phyloP scores from a whole-genome alignment of 2,888 invertebrate genomes.

The Hoplodrina ambigua region DNA sequence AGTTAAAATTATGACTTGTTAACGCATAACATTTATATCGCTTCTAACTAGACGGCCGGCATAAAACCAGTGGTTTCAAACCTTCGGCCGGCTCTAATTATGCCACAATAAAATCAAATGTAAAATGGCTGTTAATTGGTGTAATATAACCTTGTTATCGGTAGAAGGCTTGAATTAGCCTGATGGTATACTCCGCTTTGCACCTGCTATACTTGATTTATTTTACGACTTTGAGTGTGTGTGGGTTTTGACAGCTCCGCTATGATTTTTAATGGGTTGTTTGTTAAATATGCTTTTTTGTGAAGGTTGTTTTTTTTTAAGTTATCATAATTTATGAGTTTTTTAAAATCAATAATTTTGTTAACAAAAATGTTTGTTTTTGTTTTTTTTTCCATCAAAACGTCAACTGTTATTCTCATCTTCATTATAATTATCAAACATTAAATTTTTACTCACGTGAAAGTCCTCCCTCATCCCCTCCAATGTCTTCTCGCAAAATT shows the following conservation, averaged over 20 bases:
- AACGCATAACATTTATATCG: conserved; percentile 45
- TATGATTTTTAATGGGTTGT: background rate
- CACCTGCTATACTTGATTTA: conserved; percentile 52
- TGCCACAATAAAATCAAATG: conserved; percentile 76
- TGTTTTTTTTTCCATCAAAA: too few relatives aligned
- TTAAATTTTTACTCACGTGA: too few relatives aligned
- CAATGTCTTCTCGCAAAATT: too few relatives aligned
- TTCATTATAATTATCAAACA: too few relatives aligned
- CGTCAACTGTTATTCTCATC: too few relatives aligned
- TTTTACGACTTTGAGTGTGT: conserved; percentile 29
- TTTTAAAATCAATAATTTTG: too few relatives aligned
- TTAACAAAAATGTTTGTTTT: too few relatives aligned
- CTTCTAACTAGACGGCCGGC: conserved; percentile 37
- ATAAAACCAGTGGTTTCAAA: conserved; percentile 72
- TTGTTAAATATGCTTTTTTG: background rate
- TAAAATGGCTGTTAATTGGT: conserved; percentile 79
- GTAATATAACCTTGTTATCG: conserved; percentile 80
- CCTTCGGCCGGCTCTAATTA: conserved; percentile 77
- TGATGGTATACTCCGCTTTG: conserved; percentile 68
- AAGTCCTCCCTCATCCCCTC: too few relatives aligned
- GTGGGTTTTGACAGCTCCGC: conserved; percentile 27
- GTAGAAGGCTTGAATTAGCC: conserved; percentile 70
- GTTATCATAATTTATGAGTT: background rate
- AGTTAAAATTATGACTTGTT: conserved; percentile 43
- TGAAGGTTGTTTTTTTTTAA: background rate